A percentile compares a stretch with the other conserved stretches of the same genome.
phyloP scores from a whole-genome alignment of 2,113 vertebrate genomes.

The Cyanoliseus patagonus region DNA sequence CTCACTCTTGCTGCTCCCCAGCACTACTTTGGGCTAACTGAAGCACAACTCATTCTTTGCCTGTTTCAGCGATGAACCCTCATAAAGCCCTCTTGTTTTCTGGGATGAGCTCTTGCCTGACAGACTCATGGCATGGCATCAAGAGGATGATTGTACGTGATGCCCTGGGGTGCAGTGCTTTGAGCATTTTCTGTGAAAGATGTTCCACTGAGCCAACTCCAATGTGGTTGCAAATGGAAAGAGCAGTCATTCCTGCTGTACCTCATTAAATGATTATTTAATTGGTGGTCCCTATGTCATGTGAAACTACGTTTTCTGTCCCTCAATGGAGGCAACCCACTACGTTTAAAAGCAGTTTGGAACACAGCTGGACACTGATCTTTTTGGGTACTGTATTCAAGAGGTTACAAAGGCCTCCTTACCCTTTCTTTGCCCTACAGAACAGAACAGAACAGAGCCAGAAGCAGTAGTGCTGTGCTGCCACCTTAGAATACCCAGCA shows the following conservation, averaged over 20 bases:
- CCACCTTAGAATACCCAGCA: background rate
- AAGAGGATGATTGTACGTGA: background rate
- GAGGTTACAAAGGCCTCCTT: background rate
- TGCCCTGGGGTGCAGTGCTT: background rate
- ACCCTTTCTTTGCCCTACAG: background rate
- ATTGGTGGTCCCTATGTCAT: background rate
- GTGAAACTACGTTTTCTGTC: background rate
- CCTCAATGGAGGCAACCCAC: background rate
- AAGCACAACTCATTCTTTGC: background rate
- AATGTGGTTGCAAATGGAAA: background rate
- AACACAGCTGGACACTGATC: background rate
- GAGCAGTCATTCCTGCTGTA: background rate
- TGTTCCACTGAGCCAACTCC: background rate
- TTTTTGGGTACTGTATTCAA: fast-evolving
- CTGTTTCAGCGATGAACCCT: background rate
- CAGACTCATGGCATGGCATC: background rate
- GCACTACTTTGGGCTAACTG: background rate
- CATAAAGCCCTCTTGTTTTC: background rate
- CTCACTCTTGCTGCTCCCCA: background rate
- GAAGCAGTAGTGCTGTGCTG: background rate
- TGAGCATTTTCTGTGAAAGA: background rate
- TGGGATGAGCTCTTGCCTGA: background rate
- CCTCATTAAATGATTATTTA: background rate
- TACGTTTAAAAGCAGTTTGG: background rate
- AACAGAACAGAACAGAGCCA: background rate